These are phyloP conservation scores for Oryctolagus cuniculus DNA, from an alignment of 2,113 vertebrate species.

Conservation along the genomic window DNA sequence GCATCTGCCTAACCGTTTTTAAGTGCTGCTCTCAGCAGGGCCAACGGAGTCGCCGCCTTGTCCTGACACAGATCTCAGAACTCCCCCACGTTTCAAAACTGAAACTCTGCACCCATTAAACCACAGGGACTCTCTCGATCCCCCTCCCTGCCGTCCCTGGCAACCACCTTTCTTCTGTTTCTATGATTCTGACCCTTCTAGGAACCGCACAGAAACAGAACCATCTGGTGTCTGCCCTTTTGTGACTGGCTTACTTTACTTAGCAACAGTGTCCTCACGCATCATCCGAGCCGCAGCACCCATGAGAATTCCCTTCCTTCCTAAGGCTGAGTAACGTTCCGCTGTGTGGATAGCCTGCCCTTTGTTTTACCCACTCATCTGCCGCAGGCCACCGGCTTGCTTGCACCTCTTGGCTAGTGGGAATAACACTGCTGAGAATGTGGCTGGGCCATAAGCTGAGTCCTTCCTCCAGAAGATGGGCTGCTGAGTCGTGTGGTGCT, in stretches of 20 bases:
- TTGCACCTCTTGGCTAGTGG: background rate
- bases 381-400: rapidly evolving
- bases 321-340: background rate
- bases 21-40: rapidly evolving
- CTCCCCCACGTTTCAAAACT: background rate
- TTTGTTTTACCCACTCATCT: too few species aligned
- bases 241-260: background rate
- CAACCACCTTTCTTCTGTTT: background rate
- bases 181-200: background rate
- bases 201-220: rapidly evolving
- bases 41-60: background rate
- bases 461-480: background rate
- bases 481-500: rapidly evolving
- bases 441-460: background rate
- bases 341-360: rapidly evolving
- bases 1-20: background rate
- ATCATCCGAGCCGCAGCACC: background rate
- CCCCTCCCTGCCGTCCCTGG: rapidly evolving
- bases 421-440: background rate
- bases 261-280: background rate
- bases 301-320: background rate
- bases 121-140: background rate
- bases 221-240: background rate
- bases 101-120: background rate
- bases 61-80: background rate